Conservation (phyloP, 2,888 invertebrate species). For the Athrips mouffetella region DNA sequence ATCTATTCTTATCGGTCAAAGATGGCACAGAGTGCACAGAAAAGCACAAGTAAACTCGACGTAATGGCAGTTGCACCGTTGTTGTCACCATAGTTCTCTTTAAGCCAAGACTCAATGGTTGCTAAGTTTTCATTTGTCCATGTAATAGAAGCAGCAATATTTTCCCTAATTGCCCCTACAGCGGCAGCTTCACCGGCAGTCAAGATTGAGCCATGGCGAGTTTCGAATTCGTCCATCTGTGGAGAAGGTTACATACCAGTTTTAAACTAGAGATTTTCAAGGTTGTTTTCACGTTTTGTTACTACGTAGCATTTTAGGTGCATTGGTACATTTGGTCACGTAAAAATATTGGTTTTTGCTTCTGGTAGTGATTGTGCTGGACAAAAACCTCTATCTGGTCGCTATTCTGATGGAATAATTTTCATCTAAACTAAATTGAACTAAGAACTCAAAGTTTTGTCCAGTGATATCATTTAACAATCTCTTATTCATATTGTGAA, state of each 20-base stretch:
- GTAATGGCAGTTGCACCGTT: constrained; percentile 40
- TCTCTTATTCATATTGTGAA: too few species aligned
- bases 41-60: constrained; percentile 42
- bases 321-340: too few species aligned
- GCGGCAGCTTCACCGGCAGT: constrained; percentile 57
- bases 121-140: constrained; percentile 50
- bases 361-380: too few species aligned
- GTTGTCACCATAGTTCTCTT: constrained; percentile 33
- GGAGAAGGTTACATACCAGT: neutral
- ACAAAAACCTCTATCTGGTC: too few species aligned
- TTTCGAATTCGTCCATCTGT: constrained; percentile 47
- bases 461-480: too few species aligned
- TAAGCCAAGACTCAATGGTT: constrained; percentile 51
- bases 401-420: too few species aligned
- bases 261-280: too few species aligned
- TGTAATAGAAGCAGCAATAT: constrained; percentile 56
- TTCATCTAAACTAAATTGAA: too few species aligned
- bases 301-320: too few species aligned
- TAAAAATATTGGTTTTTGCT: too few species aligned
- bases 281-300: too few species aligned
- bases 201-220: constrained; percentile 43
- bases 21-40: constrained; percentile 43
- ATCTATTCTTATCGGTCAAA: constrained; percentile 1
- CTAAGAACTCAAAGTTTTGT: too few species aligned
- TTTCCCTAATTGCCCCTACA: constrained; percentile 53